A percentile compares a stretch with the other conserved stretches of the same genome.
phyloP scores from a whole-genome alignment of 2,888 invertebrate genomes.

The Graphium colonna region DNA sequence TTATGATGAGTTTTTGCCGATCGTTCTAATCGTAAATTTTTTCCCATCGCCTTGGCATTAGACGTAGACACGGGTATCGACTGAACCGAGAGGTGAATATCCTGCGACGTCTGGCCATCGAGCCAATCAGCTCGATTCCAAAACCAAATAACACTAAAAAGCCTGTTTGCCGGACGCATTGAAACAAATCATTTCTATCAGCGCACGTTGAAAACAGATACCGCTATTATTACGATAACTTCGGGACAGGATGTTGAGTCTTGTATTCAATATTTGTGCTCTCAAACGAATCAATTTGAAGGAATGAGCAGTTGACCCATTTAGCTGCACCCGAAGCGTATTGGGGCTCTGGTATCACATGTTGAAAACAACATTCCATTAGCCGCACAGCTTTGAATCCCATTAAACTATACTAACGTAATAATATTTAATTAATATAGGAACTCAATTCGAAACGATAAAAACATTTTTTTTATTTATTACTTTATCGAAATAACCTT shows the following conservation, averaged over 20 bases:
- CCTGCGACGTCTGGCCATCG: slow-evolving; percentile 55
- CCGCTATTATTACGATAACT: slow-evolving; percentile 19
- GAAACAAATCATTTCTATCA: slow-evolving; percentile 31
- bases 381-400: slow-evolving; percentile 8
- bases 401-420: background rate
- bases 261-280: slow-evolving; percentile 10
- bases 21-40: background rate
- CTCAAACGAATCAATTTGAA: slow-evolving; percentile 17
- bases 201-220: slow-evolving; percentile 26
- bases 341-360: slow-evolving; percentile 8
- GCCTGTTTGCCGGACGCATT: slow-evolving; percentile 45
- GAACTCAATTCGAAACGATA: no score
- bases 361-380: slow-evolving; percentile 7
- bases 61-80: background rate
- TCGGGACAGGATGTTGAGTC: slow-evolving; percentile 20
- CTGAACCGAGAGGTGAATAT: slow-evolving; percentile 57
- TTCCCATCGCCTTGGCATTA: slow-evolving; percentile 13
- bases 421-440: background rate
- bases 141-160: slow-evolving; percentile 53
- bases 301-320: slow-evolving; percentile 23
- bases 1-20: no score
- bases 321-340: slow-evolving; percentile 8
- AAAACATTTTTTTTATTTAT: no score
- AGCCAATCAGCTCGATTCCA: slow-evolving; percentile 49
- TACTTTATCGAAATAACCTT: no score